These are phyloP conservation scores for Dioctria rufipes DNA, from an alignment of 2,888 invertebrate genomes.

Conservation along the genomic window DNA sequence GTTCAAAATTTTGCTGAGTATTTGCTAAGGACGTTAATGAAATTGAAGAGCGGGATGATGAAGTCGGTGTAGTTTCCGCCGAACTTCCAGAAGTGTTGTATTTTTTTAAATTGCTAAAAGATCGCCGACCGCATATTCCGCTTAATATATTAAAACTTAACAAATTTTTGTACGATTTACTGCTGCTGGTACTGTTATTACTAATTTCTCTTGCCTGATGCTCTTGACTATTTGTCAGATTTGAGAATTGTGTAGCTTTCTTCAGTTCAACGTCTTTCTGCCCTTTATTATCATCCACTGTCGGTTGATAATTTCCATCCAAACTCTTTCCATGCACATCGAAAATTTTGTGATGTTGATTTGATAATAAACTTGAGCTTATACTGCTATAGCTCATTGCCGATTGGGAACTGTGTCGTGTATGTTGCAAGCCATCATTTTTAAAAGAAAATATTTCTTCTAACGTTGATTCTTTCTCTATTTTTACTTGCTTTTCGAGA, in stretches of 20 bases:
- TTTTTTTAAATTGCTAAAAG: slow-evolving; percentile 59
- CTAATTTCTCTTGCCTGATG: slow-evolving; percentile 22
- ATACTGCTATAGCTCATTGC: slow-evolving; percentile 54
- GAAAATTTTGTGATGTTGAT: slow-evolving; percentile 38
- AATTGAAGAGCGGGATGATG: slow-evolving; percentile 51
- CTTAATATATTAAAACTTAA: slow-evolving; percentile 61
- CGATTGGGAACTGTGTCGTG: slow-evolving; percentile 25
- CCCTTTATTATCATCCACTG: slow-evolving; percentile 15
- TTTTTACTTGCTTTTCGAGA: not conserved
- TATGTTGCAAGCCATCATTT: slow-evolving; percentile 31
- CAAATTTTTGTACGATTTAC: slow-evolving; percentile 56
- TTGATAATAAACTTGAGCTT: slow-evolving; percentile 50
- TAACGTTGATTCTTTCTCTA: not conserved
- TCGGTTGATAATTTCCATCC: slow-evolving; percentile 44
- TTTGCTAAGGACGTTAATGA: slow-evolving; percentile 51
- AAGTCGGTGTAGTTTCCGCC: slow-evolving; percentile 51
- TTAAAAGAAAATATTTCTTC: not conserved
- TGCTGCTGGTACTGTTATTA: slow-evolving; percentile 40
- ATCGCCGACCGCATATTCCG: slow-evolving; percentile 63
- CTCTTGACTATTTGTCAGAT: slow-evolving; percentile 38
- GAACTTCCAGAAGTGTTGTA: slow-evolving; percentile 46
- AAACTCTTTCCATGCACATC: slow-evolving; percentile 35
- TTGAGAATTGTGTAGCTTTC: not conserved
- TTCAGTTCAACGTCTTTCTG: no score
- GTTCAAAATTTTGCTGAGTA: slow-evolving; percentile 49